Percentiles rank a stretch among this genome's conserved stretches.
Conservation (phyloP, 2,888 invertebrate species). For the Gastracanthus pulcherrimus region DNA sequence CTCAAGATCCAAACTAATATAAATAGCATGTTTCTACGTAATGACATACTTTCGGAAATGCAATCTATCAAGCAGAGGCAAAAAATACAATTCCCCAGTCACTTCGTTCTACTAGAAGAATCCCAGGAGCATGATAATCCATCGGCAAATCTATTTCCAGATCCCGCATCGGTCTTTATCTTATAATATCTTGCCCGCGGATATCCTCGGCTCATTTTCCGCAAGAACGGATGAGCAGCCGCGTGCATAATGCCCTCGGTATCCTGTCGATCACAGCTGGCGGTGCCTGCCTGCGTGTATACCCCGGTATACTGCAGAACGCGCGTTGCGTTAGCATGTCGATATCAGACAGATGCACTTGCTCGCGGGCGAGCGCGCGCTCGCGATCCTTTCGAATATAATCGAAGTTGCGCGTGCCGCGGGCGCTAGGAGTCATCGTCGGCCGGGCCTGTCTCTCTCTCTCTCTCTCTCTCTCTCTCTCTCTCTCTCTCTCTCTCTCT, state of each 20-base stretch:
- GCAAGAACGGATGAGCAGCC: slow-evolving; percentile 15
- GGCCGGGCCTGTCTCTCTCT: not conserved
- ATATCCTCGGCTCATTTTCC: slow-evolving; percentile 46
- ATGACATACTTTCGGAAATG: not conserved
- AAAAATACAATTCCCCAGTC: not conserved
- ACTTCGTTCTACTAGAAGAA: not conserved
- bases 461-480: not conserved
- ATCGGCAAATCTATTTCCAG: slow-evolving; percentile 27
- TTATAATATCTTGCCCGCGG: slow-evolving; percentile 25
- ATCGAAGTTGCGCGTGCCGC: not conserved
- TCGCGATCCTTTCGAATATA: slow-evolving; percentile 40
- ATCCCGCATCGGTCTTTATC: not conserved
- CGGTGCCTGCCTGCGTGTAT: not conserved
- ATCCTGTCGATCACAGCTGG: slow-evolving; percentile 51
- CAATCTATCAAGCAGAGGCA: not conserved
- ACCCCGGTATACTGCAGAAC: not conserved
- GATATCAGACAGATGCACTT: slow-evolving; percentile 51
- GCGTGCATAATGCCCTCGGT: slow-evolving; percentile 47
- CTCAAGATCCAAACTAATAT: not conserved
- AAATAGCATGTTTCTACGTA: not conserved
- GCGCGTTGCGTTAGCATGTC: slow-evolving; percentile 42
- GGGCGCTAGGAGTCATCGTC: slow-evolving; percentile 5
- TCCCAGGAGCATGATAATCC: not conserved
- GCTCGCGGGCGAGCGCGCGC: too few relatives aligned
- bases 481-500: not conserved